Evolutionary conservation across 2,113 vertebrate species (phyloP).

Genomic region (Rhynchopsitta pachyrhyncha): DNA sequence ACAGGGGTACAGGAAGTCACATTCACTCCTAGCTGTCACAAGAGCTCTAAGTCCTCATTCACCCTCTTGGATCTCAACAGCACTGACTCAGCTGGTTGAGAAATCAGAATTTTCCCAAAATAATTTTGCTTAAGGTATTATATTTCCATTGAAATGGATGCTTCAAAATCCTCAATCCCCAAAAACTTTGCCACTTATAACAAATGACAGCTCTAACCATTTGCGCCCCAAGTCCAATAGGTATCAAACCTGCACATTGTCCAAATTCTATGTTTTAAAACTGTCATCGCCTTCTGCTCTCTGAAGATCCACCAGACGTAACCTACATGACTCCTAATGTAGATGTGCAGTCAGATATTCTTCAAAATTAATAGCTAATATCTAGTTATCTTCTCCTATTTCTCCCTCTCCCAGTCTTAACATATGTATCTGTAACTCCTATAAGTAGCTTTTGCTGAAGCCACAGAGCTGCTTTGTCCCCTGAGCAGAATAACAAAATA

Average conservation of each 20-base stretch:
- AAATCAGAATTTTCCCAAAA: not conserved
- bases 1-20: not conserved
- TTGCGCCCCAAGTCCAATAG: no score
- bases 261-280: not conserved
- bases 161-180: not conserved
- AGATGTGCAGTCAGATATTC: not conserved
- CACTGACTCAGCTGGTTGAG: not conserved
- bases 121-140: not conserved
- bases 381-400: not conserved
- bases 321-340: not conserved
- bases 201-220: not conserved
- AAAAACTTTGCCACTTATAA: not conserved
- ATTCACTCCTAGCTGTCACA: accelerated
- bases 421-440: not conserved
- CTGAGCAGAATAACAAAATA: not conserved
- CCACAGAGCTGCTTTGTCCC: not conserved
- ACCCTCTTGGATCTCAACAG: not conserved
- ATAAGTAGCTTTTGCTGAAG: not conserved
- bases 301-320: not conserved
- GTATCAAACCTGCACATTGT: not conserved
- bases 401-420: not conserved
- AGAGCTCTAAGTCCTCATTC: not conserved
- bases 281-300: not conserved
- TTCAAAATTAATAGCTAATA: not conserved
- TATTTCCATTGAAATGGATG: not conserved